Conservation (phyloP, 64 coral and sea anemone genomes). For the Montipora sp. region DNA sequence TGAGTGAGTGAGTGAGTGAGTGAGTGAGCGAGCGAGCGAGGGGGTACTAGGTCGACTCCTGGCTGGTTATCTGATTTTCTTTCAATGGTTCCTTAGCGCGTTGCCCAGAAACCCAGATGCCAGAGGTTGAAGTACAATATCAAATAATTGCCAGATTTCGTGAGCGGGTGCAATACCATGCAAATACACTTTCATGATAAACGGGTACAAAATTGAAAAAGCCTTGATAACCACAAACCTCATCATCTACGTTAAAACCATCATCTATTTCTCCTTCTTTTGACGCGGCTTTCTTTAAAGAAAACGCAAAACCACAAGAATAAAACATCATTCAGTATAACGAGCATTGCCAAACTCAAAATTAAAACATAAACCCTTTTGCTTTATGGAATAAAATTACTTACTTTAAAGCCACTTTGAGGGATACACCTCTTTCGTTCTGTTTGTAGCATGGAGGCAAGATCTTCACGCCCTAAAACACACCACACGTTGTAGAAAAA, state of each 20-base stretch:
- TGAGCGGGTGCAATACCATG: no score
- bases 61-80: no score
- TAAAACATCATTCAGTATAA: not conserved
- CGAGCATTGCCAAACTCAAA: no score
- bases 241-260: conserved; percentile 85
- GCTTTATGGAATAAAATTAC: not conserved
- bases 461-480: conserved; percentile 38
- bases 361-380: not conserved
- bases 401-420: conserved; percentile 48
- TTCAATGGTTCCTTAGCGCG: no score
- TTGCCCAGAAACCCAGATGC: no score
- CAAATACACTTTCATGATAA: not conserved
- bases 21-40: not conserved
- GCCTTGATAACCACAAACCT: conserved; percentile 40
- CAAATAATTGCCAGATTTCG: no score
- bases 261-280: conserved; percentile 87
- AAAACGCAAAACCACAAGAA: not conserved
- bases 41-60: not conserved
- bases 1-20: no score
- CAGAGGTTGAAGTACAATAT: no score
- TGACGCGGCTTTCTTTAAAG: conserved; percentile 61
- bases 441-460: conserved; percentile 3
- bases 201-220: not conserved
- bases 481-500: not conserved
- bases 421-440: not conserved